A percentile compares a stretch with the other conserved stretches of the same genome.
Conservation (phyloP, 2,888 invertebrate genomes). For the Spisula subtruncata region DNA sequence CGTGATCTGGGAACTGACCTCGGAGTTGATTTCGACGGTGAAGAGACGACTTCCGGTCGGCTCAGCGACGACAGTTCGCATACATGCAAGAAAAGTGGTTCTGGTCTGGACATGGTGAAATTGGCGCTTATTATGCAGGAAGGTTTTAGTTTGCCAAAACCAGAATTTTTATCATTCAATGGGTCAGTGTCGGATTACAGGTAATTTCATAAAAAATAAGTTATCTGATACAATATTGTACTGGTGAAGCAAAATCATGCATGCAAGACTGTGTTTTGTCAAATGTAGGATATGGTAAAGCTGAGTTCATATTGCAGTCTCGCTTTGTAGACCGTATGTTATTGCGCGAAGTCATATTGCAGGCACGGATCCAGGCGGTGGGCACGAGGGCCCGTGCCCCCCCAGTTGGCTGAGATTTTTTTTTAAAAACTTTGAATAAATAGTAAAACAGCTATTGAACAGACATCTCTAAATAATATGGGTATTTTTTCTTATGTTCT, state of each 20-base stretch:
- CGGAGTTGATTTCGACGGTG: no score
- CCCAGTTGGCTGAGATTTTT: no score
- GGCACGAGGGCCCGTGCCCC: no score
- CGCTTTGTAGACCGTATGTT: constrained; percentile 42
- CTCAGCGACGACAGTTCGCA: no score
- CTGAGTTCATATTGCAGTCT: constrained; percentile 38
- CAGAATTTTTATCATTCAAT: constrained; percentile 25
- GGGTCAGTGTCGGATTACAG: constrained; percentile 24
- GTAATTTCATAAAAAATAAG: constrained; percentile 44
- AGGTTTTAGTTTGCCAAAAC: constrained; percentile 26
- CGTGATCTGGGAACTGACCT: no score
- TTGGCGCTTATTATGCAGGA: constrained; percentile 29
- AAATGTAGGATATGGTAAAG: constrained; percentile 29
- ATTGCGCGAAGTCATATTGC: constrained; percentile 50
- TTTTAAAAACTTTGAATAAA: no score
- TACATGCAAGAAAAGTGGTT: neutral
- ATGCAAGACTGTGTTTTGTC: constrained; percentile 52
- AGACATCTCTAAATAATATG: no score
- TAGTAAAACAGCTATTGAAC: no score
- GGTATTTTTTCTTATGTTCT: no score
- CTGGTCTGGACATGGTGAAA: neutral
- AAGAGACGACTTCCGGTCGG: no score
- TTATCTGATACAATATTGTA: constrained; percentile 39
- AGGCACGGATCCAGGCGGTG: no score
- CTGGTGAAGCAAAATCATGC: constrained; percentile 27